Base-by-base conservation (phyloP, 2,113 vertebrate species). In the Prochilodus magdalenae region DNA sequence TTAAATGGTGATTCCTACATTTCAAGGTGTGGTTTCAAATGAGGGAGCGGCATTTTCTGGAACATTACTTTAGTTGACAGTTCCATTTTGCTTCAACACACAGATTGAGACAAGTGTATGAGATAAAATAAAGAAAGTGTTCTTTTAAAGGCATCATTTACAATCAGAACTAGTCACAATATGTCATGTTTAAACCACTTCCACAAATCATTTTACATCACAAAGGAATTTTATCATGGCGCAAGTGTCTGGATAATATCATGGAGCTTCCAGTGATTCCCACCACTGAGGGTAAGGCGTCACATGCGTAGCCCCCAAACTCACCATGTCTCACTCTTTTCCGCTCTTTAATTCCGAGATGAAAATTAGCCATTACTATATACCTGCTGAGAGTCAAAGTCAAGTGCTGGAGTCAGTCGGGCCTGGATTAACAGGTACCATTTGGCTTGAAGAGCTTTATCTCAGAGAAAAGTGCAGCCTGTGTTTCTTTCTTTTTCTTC, bases 381-480 rank as follows among this genome's bases (percentile, higher is more conserved):
- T 97, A 96, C 96, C 96, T 96, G 95, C 95, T 96, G 91, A 89
- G 92, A 89, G 91, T 91, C 96, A 95, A 96, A 98, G 96, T 97
- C 96, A 96, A 95, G 94, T 95, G 96, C 94, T 93, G 94, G 94
- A 90, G 91, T 90, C 89, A 88, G 90, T 90, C 90, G 87, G 90
- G 90, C 90, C 91, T 86, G 91, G 91, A 93, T 93, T 93, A 93
- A 92, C 93, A 92, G 91, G 91, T 93, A 93, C 92, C 92, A 91
- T 93, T 93, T 93, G 91, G 92, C 93, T 94, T 86, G 85, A 84
- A 90, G 90, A 91, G 91, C 93, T 92, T 93, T 93, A 93, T 93
- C 92, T 91, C 90, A 92, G 92, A 94, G 94, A 94, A 94, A 96
- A 97, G 90, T 89, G 91, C 88, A 91, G 91, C 95, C 95, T 94